phyloP scores from a whole-genome alignment of 2,888 invertebrate species.

The Lagria hirta region DNA sequence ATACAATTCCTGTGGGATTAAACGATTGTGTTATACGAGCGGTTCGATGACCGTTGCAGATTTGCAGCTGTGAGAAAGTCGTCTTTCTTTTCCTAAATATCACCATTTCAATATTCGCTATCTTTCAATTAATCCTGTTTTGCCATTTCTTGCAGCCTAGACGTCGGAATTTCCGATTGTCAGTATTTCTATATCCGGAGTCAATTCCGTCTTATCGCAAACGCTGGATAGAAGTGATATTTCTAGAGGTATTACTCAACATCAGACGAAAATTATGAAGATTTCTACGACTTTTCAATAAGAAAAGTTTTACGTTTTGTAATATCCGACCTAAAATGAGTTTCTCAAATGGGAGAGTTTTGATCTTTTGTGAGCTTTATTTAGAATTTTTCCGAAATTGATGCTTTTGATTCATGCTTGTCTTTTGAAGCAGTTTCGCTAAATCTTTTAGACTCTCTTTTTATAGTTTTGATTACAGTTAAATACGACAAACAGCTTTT shows the following conservation, averaged over 20 bases:
- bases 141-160: conserved; percentile 23
- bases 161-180: conserved; percentile 41
- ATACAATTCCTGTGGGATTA: too few species aligned
- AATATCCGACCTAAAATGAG: conserved; percentile 19
- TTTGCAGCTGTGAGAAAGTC: too few species aligned
- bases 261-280: conserved; percentile 34
- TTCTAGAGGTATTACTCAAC: conserved; percentile 28
- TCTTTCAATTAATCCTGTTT: conserved; percentile 40
- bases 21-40: too few species aligned
- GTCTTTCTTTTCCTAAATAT: too few species aligned
- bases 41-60: too few species aligned
- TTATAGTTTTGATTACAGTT: too few species aligned
- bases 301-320: conserved; percentile 22
- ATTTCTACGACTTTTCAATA: conserved; percentile 26
- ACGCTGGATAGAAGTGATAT: conserved; percentile 31
- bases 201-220: conserved; percentile 33
- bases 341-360: conserved; percentile 16
- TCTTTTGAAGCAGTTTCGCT: too few species aligned
- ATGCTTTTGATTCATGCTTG: too few species aligned
- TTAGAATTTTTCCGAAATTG: too few species aligned
- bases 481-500: too few species aligned
- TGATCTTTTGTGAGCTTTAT: too few species aligned
- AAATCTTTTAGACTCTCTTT: too few species aligned
- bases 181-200: conserved; percentile 43
- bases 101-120: conserved; percentile 16